Evolutionary conservation across 1,140 invertebrate species (phyloP), one percentile per base, ranked within the genome.

Genomic region (Condylostylus longicornis): DNA sequence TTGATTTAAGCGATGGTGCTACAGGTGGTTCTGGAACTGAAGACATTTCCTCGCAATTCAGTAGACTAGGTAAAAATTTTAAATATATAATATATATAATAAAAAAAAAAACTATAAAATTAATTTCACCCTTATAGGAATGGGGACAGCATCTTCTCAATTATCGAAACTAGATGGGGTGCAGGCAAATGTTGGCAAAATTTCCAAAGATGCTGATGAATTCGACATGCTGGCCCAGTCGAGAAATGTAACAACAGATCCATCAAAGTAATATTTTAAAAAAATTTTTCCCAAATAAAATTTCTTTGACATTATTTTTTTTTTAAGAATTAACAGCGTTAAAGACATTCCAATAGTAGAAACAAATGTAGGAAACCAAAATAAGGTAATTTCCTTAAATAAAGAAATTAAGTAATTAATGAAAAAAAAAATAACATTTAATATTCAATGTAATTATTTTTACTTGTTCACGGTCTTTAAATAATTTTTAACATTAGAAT

Each of bases 221-320:
- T 93, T 93, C 64, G 86, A 90, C 60, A 84, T 85, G 75, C 84
- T 93, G 66, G 87, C 86, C 30, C 85, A 90, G 53, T 87, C 84
- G 4, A 67, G 87, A 48, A 84, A 74, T 38, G 10, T 9, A 13
- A 22, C 19, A n/a, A 12, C 53, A 17, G 54, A 58, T 46, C 47
- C 50, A 29, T 56, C 54, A 37, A 50, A 54, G 54, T 58, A 35
- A 49, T 46, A 35, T 18, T 27, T 17, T 31, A 18, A 4, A 12
- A 33, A 19, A 13, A 33, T 14, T 27, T 10, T 27, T 27, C 8
- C 8, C 4, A 27, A 4, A 27, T 10, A 27, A 27, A 27, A 27
- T 3, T 32, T 31, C 13, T 5, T n/a, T n/a, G n/a, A n/a, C n/a
- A n/a, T n/a, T n/a, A n/a, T n/a, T n/a, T n/a, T n/a, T n/a, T n/a